Percentiles rank a stretch among this genome's conserved stretches.
These are phyloP conservation scores for Nycticorax nycticorax DNA, from an alignment of 2,113 vertebrate species.

Conservation along the genomic window DNA sequence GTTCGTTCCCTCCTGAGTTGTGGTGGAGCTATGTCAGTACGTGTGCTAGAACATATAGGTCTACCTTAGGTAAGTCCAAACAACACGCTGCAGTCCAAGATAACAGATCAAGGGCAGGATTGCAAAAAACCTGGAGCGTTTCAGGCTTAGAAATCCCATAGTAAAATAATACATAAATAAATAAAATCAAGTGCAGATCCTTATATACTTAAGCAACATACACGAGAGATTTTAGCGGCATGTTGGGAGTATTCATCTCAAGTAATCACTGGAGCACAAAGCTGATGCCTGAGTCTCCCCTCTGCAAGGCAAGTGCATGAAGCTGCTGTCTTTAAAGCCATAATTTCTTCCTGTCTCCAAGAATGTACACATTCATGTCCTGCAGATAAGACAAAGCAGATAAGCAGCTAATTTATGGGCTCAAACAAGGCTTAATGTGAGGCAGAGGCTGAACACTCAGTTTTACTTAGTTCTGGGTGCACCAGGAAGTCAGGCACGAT, in stretches of 20 bases:
- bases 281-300: background rate
- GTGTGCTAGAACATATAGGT: background rate
- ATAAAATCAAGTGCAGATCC: background rate
- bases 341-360: background rate
- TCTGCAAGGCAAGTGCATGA: background rate
- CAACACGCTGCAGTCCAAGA: background rate
- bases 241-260: background rate
- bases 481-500: background rate
- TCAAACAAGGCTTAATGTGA: background rate
- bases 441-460: background rate
- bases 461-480: background rate
- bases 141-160: background rate
- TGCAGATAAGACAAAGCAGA: background rate
- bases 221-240: background rate
- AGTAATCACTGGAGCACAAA: background rate
- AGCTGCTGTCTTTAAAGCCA: background rate
- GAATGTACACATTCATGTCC: background rate
- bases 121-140: background rate
- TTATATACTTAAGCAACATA: background rate
- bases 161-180: background rate
- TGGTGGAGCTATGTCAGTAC: background rate
- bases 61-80: background rate
- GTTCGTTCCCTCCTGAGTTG: background rate
- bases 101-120: background rate
- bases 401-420: background rate